These are phyloP conservation scores for Autographa pulchrina DNA, from an alignment of 2,888 invertebrate genomes.

Conservation along the genomic window DNA sequence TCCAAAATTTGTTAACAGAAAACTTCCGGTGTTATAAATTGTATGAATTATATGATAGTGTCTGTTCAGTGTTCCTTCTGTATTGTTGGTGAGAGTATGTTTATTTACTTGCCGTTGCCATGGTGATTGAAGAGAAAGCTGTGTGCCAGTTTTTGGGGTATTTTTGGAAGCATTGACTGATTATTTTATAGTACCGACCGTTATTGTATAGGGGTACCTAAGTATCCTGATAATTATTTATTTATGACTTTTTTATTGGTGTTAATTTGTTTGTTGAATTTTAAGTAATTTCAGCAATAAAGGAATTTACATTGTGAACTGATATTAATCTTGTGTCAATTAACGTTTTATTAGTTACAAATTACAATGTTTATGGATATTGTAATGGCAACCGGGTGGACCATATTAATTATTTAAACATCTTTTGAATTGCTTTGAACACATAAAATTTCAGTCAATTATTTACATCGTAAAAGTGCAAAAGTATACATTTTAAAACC, in stretches of 20 bases:
- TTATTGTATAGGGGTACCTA: constrained; percentile 2
- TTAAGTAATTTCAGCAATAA: background rate
- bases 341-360: constrained; percentile 1
- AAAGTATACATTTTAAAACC: too few relatives aligned
- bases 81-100: constrained; percentile 25
- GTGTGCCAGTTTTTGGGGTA: background rate
- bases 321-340: background rate
- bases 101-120: constrained; percentile 40
- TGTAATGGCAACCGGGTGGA: background rate
- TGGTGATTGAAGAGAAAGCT: constrained; percentile 17
- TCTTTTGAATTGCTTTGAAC: too few relatives aligned
- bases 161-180: background rate
- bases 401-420: background rate
- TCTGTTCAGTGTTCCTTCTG: constrained; percentile 51
- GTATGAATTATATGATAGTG: constrained; percentile 44
- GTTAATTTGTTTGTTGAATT: background rate
- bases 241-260: background rate
- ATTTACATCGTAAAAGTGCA: too few relatives aligned
- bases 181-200: constrained; percentile 2
- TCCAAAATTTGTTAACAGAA: constrained; percentile 59
- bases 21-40: constrained; percentile 56
- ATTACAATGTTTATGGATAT: background rate
- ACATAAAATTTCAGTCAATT: too few relatives aligned
- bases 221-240: background rate
- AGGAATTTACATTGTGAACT: background rate